Evolutionary conservation across 2,797 vertebrate species (phyloP), one percentile per base, ranked within the genome.

Genomic region (Limosa lapponica): DNA sequence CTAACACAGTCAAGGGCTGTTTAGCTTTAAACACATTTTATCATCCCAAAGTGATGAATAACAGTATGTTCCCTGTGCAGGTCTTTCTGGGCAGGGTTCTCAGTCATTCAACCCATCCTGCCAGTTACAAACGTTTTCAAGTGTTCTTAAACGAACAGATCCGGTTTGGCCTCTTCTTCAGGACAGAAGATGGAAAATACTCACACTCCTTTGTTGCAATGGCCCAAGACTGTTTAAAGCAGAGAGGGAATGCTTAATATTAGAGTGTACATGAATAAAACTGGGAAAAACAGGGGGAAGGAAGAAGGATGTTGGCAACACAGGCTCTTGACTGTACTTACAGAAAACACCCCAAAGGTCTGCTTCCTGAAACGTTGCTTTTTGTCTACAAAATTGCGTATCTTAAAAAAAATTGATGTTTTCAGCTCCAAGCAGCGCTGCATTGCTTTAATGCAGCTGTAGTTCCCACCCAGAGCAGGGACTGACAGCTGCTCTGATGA

Each of bases 231-330:
- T 20, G 11, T 1, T 1, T 15, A 10, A 8, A 17, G 10, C 23
- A 22, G 46, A 32, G 9, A 32, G 34, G 5, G 15, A 61, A 48
- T 0, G 1, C 16, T 39, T n/a, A 22, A 28, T 15, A 23, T 39
- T 5, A 55, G 23, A 27, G 16, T 6, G 25, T 11, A 34, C 34
- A 46, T 5, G 17, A 69, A 61, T n/a, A 32, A 28, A 62, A 34
- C 36, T 3, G 17, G 20, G 30, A 30, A 67, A 34, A 82, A 46
- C 10, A 17, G 25, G 4, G 27, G 28, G 13, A 66, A 46, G 54
- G 39, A 58, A 58, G 28, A 51, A 81, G 6, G 39, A 59, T 12
- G 19, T 13, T n/a, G 44, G 39, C 37, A 58, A 44, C n/a, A 10
- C 1, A 8, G 28, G 19, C 36, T 77, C 62, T 55, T 48, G n/a